phyloP scores from a whole-genome alignment of 2,797 vertebrate genomes.

The Triplophysa bombifrons region DNA sequence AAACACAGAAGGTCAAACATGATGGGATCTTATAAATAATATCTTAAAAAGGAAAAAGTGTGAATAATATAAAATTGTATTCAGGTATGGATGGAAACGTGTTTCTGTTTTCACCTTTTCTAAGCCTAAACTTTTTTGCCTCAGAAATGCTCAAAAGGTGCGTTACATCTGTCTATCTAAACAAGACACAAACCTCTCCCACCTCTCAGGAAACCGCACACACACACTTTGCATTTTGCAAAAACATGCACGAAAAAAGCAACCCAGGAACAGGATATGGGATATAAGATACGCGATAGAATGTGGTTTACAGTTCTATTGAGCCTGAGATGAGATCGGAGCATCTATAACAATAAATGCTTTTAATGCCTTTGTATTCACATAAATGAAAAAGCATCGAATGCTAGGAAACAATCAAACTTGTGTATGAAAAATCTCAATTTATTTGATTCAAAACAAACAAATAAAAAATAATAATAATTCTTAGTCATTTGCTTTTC shows the following conservation, averaged over 20 bases:
- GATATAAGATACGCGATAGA: slow-evolving; percentile 68
- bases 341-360: slow-evolving; percentile 22
- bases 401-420: neutral
- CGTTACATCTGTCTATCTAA: slow-evolving; percentile 16
- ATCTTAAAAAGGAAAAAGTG: no score
- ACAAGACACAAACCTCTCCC: slow-evolving; percentile 28
- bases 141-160: slow-evolving; percentile 21
- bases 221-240: slow-evolving; percentile 58
- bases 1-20: neutral
- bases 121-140: neutral
- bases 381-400: neutral
- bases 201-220: slow-evolving; percentile 49
- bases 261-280: slow-evolving; percentile 68
- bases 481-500: neutral
- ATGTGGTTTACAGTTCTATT: slow-evolving; percentile 64
- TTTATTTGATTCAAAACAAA: neutral
- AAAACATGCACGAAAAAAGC: slow-evolving; percentile 58
- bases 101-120: neutral
- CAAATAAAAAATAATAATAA: neutral
- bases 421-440: neutral
- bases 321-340: slow-evolving; percentile 30
- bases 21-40: neutral
- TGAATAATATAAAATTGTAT: neutral
- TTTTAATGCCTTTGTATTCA: neutral
- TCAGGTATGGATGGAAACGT: no score